A percentile compares a stretch with the other conserved stretches of the same genome.
phyloP scores from a whole-genome alignment of 2,797 vertebrate genomes.

The Squalus acanthias region DNA sequence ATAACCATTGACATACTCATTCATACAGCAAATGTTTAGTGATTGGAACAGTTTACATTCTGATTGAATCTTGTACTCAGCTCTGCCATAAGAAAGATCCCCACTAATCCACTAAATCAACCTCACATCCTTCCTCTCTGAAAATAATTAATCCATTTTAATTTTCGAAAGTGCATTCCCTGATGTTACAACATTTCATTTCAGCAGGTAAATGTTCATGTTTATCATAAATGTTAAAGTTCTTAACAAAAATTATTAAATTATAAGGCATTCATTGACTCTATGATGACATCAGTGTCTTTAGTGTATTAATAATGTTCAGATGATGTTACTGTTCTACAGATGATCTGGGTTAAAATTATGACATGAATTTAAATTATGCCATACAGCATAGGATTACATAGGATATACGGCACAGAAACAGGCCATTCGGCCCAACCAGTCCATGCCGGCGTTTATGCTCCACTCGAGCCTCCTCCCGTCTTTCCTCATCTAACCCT shows the following conservation, averaged over 20 bases:
- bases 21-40: background rate
- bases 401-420: too few relatives aligned
- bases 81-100: background rate
- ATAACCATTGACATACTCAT: background rate
- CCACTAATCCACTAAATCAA: background rate
- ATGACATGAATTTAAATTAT: background rate
- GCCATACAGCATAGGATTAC: background rate
- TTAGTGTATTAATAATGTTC: background rate
- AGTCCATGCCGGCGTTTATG: too few relatives aligned
- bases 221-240: background rate
- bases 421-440: too few relatives aligned
- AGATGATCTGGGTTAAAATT: background rate
- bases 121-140: background rate
- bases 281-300: background rate
- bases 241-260: background rate
- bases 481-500: too few relatives aligned
- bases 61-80: background rate
- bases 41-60: background rate
- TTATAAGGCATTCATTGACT: background rate
- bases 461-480: too few relatives aligned
- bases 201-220: background rate
- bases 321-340: background rate
- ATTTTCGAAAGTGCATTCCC: background rate
- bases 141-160: background rate
- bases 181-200: background rate